These are phyloP conservation scores for Gobionotothen gibberifrons DNA, from an alignment of 2,797 vertebrate species.

Conservation along the genomic window DNA sequence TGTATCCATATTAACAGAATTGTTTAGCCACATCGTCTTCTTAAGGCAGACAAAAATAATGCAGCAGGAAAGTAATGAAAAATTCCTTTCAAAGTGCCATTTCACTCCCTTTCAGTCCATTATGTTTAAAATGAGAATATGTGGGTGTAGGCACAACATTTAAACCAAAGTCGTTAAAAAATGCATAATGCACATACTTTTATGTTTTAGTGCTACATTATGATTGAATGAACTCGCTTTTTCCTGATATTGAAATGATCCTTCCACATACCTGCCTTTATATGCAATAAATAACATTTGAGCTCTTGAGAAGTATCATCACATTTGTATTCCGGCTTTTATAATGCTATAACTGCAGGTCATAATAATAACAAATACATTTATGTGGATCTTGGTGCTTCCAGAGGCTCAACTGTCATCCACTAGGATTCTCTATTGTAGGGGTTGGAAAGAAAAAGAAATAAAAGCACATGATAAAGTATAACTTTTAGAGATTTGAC, in stretches of 20 bases:
- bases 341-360: conserved; percentile 29
- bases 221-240: conserved; percentile 37
- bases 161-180: conserved; percentile 58
- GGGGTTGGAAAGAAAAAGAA: conserved; percentile 38
- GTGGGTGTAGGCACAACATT: conserved; percentile 36
- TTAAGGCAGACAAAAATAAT: conserved; percentile 22
- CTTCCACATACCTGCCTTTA: conserved; percentile 13
- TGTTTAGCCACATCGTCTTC: neutral
- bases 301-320: conserved; percentile 17
- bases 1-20: conserved; percentile 5
- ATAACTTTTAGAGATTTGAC: conserved; percentile 67
- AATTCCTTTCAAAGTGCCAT: conserved; percentile 56
- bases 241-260: conserved; percentile 21
- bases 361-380: conserved; percentile 37
- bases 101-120: conserved; percentile 53
- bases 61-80: conserved; percentile 49
- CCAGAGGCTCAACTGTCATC: conserved; percentile 23
- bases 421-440: conserved; percentile 15
- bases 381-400: conserved; percentile 17
- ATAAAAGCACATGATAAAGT: conserved; percentile 62
- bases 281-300: conserved; percentile 25
- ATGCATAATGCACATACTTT: conserved; percentile 35
- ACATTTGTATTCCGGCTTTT: conserved; percentile 43
- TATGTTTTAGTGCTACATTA: conserved; percentile 33
- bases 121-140: conserved; percentile 66